Percentiles rank a stretch among this genome's conserved stretches.
phyloP scores from a whole-genome alignment of 2,888 invertebrate genomes.

The Conops quadrifasciatus region DNA sequence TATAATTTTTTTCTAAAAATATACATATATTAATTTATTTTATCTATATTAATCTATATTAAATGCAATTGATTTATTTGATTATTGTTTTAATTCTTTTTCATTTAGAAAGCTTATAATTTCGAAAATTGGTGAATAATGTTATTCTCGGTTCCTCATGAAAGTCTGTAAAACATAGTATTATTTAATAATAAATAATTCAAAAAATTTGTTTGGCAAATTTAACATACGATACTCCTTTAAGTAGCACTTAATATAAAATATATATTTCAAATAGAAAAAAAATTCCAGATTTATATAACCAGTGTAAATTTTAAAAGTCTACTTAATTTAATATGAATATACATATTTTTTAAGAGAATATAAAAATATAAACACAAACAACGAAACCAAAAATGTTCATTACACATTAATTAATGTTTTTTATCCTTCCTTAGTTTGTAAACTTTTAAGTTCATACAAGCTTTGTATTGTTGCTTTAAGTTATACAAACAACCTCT shows the following conservation, averaged over 20 bases:
- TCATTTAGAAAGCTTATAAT: not conserved
- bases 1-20: too few species aligned
- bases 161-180: not conserved
- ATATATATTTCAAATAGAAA: not conserved
- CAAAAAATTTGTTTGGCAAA: not conserved
- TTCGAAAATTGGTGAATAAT: not conserved
- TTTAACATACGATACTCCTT: not conserved
- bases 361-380: too few species aligned
- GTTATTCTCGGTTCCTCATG: not conserved
- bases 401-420: slow-evolving; percentile 12
- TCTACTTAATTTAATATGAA: not conserved
- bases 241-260: not conserved
- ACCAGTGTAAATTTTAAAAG: not conserved
- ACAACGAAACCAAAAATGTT: slow-evolving; percentile 28
- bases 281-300: not conserved
- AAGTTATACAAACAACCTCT: too few species aligned
- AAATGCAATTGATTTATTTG: not conserved
- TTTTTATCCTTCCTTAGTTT: slow-evolving; percentile 5
- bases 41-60: not conserved
- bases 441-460: not conserved
- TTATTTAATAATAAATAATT: slow-evolving; percentile 1
- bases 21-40: too few species aligned
- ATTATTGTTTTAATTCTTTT: not conserved
- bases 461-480: too few species aligned
- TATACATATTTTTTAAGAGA: not conserved